These are phyloP conservation scores for Papilio machaon DNA, from an alignment of 1,140 invertebrate species.

Conservation along the genomic window DNA sequence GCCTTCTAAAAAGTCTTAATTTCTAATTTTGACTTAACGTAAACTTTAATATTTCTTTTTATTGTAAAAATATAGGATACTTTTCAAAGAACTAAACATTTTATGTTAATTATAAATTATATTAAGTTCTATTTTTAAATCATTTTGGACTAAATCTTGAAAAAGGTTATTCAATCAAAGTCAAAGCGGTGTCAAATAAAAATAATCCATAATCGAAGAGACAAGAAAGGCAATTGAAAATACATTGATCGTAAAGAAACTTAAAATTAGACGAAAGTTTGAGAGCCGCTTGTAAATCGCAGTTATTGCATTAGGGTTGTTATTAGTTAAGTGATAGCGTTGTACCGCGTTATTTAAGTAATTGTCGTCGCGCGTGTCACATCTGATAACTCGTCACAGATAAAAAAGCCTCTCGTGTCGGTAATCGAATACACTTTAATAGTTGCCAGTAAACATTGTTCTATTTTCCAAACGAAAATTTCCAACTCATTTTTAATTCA, in stretches of 20 bases:
- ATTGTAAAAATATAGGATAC: too few species aligned
- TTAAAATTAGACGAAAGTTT: neutral
- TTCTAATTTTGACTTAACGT: neutral
- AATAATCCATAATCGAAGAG: too few species aligned
- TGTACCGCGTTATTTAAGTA: slow-evolving; percentile 54
- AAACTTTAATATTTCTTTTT: too few species aligned
- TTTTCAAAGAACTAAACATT: too few species aligned
- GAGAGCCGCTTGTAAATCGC: slow-evolving; percentile 22
- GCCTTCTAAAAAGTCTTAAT: neutral
- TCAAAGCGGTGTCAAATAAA: too few species aligned
- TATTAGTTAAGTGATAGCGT: slow-evolving; percentile 67
- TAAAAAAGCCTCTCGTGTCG: slow-evolving; percentile 53
- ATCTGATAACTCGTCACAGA: slow-evolving; percentile 53
- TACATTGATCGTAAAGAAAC: neutral
- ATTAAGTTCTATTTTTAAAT: too few species aligned
- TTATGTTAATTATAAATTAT: too few species aligned
- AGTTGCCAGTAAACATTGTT: slow-evolving; percentile 35
- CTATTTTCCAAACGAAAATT: slow-evolving; percentile 7
- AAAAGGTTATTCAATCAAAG: too few species aligned
- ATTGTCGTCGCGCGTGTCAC: slow-evolving; percentile 54
- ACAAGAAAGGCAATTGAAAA: neutral
- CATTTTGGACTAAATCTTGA: too few species aligned
- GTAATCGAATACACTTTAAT: slow-evolving; percentile 48
- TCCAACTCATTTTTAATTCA: slow-evolving; percentile 35
- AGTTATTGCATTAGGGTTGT: slow-evolving; percentile 41